phyloP scores from a whole-genome alignment of 2,113 vertebrate species.

The Mirounga angustirostris region DNA sequence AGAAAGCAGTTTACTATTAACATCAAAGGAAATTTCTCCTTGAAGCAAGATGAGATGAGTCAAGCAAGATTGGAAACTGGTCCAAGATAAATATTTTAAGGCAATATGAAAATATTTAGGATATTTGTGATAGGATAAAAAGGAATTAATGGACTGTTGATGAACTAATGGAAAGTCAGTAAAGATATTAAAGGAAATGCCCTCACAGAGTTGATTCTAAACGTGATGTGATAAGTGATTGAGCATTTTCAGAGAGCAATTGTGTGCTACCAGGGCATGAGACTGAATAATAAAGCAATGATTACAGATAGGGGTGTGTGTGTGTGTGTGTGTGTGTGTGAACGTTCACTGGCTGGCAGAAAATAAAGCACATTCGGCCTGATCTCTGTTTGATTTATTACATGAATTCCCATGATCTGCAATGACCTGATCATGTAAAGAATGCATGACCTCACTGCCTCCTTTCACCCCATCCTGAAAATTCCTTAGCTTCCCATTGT shows the following conservation, averaged over 20 bases:
- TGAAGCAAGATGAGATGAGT: slow-evolving; percentile 68
- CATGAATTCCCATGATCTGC: neutral
- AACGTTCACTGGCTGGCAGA: neutral
- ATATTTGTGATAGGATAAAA: slow-evolving; percentile 51
- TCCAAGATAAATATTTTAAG: slow-evolving; percentile 79
- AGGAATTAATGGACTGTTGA: slow-evolving; percentile 50
- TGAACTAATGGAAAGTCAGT: slow-evolving; percentile 40
- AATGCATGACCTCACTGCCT: neutral
- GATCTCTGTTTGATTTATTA: slow-evolving; percentile 6
- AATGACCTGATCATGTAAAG: neutral
- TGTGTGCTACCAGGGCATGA: neutral
- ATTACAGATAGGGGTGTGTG: too few relatives aligned
- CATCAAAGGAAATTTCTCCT: slow-evolving; percentile 66
- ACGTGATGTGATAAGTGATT: neutral
- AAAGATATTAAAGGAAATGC: neutral
- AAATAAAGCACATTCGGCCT: neutral
- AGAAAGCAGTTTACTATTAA: slow-evolving; percentile 50
- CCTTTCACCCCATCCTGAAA: neutral
- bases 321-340: neutral
- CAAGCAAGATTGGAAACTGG: slow-evolving; percentile 32
- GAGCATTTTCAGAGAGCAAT: neutral
- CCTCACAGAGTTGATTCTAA: slow-evolving; percentile 10
- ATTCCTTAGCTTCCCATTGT: neutral
- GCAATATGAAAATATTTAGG: slow-evolving; percentile 58
- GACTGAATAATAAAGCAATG: neutral